Conservation (phyloP, 2,113 vertebrate species). For the Microcebus ravelobensis region DNA sequence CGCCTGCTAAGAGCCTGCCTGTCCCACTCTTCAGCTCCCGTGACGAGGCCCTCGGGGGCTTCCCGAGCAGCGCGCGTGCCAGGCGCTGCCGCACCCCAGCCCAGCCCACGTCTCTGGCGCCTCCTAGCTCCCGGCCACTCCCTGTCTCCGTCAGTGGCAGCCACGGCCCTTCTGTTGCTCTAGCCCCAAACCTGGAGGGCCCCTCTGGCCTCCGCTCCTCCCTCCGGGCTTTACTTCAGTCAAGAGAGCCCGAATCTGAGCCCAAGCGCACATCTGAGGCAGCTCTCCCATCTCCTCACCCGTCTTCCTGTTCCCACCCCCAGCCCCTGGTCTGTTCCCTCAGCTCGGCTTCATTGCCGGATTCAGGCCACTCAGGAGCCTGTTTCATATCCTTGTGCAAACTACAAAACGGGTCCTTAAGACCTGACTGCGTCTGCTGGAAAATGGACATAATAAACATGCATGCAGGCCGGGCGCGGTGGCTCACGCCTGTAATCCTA, state of each 20-base stretch:
- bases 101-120: background rate
- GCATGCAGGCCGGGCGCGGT: too few species aligned
- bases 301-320: background rate
- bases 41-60: background rate
- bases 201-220: background rate
- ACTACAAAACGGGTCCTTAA: background rate
- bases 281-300: background rate
- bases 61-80: rapidly evolving
- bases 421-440: background rate
- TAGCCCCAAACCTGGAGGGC: background rate
- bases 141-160: background rate
- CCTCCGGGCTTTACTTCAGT: background rate
- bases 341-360: background rate
- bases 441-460: too few species aligned
- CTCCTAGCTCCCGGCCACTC: background rate
- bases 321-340: background rate
- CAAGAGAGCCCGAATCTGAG: background rate
- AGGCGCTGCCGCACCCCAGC: rapidly evolving
- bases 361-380: background rate
- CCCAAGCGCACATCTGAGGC: background rate
- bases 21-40: too few species aligned
- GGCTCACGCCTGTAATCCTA: too few species aligned
- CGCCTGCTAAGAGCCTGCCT: rapidly evolving
- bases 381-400: background rate
- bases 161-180: background rate